phyloP scores from a whole-genome alignment of 2,113 vertebrate genomes.

The Saccopteryx leptura region DNA sequence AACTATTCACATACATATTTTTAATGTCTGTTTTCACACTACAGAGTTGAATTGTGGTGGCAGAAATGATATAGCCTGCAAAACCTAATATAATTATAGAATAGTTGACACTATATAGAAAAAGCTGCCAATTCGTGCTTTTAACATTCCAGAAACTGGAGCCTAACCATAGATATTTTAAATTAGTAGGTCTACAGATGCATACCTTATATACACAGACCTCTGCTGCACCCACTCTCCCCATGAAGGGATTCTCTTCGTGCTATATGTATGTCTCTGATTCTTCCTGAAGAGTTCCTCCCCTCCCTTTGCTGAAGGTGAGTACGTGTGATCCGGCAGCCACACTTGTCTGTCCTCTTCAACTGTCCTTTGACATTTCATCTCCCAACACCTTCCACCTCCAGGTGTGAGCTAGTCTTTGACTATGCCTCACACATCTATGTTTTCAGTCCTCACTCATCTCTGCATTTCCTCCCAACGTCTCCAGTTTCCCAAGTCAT shows the following conservation, averaged over 20 bases:
- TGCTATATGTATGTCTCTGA: not conserved
- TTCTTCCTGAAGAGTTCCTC: not conserved
- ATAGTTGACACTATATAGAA: not conserved
- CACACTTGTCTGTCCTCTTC: not conserved
- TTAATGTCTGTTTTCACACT: not conserved
- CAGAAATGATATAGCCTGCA: not conserved
- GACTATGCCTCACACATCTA: fast-evolving
- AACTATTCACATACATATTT: not conserved
- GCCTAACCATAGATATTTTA: not conserved
- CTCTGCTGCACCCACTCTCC: fast-evolving
- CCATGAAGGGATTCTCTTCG: not conserved
- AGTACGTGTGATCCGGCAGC: fast-evolving
- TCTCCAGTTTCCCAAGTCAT: not conserved
- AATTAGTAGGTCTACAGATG: not conserved
- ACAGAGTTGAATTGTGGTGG: not conserved
- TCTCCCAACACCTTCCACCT: not conserved
- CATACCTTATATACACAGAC: not conserved
- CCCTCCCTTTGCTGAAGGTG: not conserved
- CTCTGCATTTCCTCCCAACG: not conserved
- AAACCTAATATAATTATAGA: not conserved
- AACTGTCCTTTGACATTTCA: too few species aligned
- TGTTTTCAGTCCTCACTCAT: not conserved
- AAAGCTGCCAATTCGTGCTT: not conserved
- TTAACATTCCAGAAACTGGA: not conserved
- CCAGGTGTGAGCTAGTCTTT: not conserved